Evolutionary conservation across 2,113 vertebrate genomes (phyloP).

Genomic region (Prunella fulvescens): DNA sequence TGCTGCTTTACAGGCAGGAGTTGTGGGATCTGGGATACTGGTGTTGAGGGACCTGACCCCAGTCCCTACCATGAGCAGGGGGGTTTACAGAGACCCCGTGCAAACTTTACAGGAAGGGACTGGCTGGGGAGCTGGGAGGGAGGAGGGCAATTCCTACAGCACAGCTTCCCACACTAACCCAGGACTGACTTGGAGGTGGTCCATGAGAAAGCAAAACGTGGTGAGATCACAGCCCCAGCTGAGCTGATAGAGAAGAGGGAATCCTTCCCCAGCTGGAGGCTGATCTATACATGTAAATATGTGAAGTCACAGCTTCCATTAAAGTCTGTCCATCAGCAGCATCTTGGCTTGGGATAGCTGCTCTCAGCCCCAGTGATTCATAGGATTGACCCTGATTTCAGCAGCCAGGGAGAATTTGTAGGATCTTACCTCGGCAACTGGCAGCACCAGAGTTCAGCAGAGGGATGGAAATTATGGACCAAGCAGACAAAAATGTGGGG

Average conservation of each 20-base stretch:
- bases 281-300: conserved; percentile 30
- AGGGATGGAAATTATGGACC: conserved; percentile 35
- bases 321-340: neutral
- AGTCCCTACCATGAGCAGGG: neutral
- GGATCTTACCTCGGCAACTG: neutral
- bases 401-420: neutral
- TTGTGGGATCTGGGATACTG: neutral
- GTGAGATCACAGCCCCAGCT: conserved; percentile 22
- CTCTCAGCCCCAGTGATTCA: conserved; percentile 5
- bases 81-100: neutral
- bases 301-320: conserved; percentile 29
- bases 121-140: neutral
- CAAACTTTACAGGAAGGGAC: neutral
- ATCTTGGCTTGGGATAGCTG: neutral
- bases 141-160: neutral
- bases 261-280: conserved; percentile 13
- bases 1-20: neutral
- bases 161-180: neutral
- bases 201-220: neutral
- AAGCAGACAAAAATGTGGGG: conserved; percentile 30
- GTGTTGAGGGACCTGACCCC: neutral
- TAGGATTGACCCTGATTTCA: neutral
- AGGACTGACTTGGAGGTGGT: neutral
- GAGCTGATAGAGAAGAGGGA: conserved; percentile 6
- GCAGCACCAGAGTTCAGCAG: neutral